Evolutionary conservation across 2,888 invertebrate species (phyloP).

Genomic region (Taenaris catops): DNA sequence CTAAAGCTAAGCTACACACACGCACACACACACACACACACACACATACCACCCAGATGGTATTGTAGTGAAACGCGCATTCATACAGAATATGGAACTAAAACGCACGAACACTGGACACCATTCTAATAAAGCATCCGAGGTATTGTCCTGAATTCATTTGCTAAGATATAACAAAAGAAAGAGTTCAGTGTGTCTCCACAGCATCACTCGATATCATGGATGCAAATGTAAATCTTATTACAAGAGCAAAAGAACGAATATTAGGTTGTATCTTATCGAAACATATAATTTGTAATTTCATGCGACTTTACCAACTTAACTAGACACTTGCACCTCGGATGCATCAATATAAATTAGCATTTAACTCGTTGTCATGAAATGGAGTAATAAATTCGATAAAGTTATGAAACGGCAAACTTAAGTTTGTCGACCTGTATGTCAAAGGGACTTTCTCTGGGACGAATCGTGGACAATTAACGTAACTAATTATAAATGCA

Average conservation of each 20-base stretch:
- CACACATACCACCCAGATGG: constrained; percentile 7
- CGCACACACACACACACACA: no score
- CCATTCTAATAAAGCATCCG: constrained; percentile 10
- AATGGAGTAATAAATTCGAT: constrained; percentile 26
- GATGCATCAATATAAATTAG: constrained; percentile 14
- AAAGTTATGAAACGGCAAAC: constrained; percentile 20
- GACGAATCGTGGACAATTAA: constrained; percentile 52
- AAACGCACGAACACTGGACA: constrained; percentile 6
- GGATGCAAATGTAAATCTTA: constrained; percentile 11
- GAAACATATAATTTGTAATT: constrained; percentile 10
- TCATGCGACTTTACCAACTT: constrained; percentile 18
- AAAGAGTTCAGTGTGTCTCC: constrained; percentile 28
- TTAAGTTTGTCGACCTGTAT: constrained; percentile 33
- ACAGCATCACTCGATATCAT: constrained; percentile 14
- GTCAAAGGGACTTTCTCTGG: constrained; percentile 55
- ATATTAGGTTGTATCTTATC: background rate
- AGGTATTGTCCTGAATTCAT: constrained; percentile 32
- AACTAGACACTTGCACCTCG: constrained; percentile 15
- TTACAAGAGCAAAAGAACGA: background rate
- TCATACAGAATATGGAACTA: constrained; percentile 11
- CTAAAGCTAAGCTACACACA: no score
- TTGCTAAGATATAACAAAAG: constrained; percentile 35
- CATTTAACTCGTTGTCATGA: constrained; percentile 11
- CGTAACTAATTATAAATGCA: constrained; percentile 57
- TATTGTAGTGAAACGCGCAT: constrained; percentile 9